These are phyloP conservation scores for Oryctes rhinoceros DNA, from an alignment of 1,140 invertebrate species.

Conservation along the genomic window DNA sequence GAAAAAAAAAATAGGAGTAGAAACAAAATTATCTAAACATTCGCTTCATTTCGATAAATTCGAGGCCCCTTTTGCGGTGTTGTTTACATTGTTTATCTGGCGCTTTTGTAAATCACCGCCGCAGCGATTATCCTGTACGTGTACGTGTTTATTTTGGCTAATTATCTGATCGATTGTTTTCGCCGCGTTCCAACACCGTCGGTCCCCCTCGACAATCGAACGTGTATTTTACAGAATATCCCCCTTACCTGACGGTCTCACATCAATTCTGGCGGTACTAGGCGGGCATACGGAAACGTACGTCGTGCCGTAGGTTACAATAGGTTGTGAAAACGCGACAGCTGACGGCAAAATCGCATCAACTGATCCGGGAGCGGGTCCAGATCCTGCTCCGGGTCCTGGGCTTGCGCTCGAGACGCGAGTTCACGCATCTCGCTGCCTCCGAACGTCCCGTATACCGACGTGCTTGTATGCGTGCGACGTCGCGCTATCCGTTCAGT, in stretches of 20 bases:
- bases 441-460: background rate
- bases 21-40: too few relatives aligned
- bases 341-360: constrained; percentile 12
- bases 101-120: background rate
- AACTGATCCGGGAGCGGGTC: constrained; percentile 1
- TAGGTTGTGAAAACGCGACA: constrained; percentile 17
- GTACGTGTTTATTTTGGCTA: too few relatives aligned
- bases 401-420: background rate
- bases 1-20: background rate
- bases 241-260: too few relatives aligned
- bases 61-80: too few relatives aligned
- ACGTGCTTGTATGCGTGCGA: background rate
- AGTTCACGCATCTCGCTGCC: too few relatives aligned
- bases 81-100: constrained; percentile 1
- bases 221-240: too few relatives aligned
- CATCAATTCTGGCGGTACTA: too few relatives aligned
- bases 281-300: background rate
- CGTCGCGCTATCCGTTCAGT: background rate
- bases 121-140: too few relatives aligned
- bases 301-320: background rate
- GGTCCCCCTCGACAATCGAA: too few relatives aligned
- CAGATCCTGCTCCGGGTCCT: constrained; percentile 10
- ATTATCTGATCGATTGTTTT: too few relatives aligned
- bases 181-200: too few relatives aligned
- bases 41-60: too few relatives aligned